Evolutionary conservation across 1,140 invertebrate genomes (phyloP), one percentile per base, ranked within the genome.

Genomic region (Asobara japonica): DNA sequence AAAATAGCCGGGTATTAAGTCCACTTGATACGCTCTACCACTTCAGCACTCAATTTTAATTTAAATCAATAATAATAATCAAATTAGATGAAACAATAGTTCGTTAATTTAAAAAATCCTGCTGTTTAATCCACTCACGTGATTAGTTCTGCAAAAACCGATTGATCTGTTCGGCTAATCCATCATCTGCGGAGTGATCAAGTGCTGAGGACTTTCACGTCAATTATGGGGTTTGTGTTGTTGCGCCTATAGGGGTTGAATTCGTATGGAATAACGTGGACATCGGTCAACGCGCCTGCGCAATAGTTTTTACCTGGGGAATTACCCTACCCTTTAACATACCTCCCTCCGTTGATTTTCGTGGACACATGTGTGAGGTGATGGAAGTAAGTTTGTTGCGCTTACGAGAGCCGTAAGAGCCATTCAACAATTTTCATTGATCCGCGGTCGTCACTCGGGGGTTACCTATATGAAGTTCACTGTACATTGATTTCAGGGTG

Each of bases 261-360:
- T 69, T 60, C 68, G 36, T 64, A 51, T 18, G 29, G 30, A 62
- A 71, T 60, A 48, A 73, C 74, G 71, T 79, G 81, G 79, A 79
- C 80, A 83, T 27, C 76, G 82, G 81, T 81, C 81, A 82, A 31
- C 72, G 80, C 81, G 82, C 11, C 77, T 84, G 82, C 82, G 82
- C n/a, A 22, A 68, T 48, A 16, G 18, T 67, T 66, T 61, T 71
- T 48, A 70, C 48, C 73, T 61, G 61, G 61, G 51, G 22, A 69
- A 65, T 25, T 45, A 31, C 65, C 66, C 60, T 67, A 51, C 64
- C 38, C 38, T 31, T 65, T 67, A 41, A 48, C 68, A 25, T 68
- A 65, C 30, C 20, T 2, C 13, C 18, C 41, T 6, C 6, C 18
- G 45, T 65, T 60, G 56, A 74, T 70, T 65, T 22, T 27, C 25